A percentile compares a stretch with the other conserved stretches of the same genome.
These are phyloP conservation scores for Spilarctia lutea DNA, from an alignment of 2,888 invertebrate genomes.

Conservation along the genomic window DNA sequence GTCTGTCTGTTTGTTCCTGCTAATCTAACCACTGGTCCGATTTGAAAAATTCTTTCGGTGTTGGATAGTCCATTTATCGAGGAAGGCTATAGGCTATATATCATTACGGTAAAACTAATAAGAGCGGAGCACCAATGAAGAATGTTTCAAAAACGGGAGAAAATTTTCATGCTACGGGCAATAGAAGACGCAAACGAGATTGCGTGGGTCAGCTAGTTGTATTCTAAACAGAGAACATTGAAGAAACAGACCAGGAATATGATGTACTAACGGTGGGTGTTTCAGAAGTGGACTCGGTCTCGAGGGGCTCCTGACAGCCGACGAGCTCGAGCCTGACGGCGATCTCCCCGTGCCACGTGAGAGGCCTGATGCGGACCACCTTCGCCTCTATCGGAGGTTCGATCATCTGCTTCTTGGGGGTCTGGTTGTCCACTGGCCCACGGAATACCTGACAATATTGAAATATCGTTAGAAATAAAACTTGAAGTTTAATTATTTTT, in stretches of 20 bases:
- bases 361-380: conserved; percentile 90
- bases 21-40: no score
- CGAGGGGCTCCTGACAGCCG: conserved; percentile 86
- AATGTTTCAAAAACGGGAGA: no score
- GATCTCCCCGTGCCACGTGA: conserved; percentile 90
- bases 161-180: no score
- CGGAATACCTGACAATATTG: conserved; percentile 87
- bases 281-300: conserved; percentile 27
- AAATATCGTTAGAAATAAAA: background rate
- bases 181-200: no score
- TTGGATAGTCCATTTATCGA: no score
- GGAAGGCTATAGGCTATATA: no score
- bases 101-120: no score
- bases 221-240: background rate
- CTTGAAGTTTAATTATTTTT: no score
- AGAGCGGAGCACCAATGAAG: no score
- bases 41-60: no score
- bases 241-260: background rate
- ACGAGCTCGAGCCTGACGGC: conserved; percentile 91
- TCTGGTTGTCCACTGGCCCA: conserved; percentile 88
- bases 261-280: conserved; percentile 46
- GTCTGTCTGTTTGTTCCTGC: no score
- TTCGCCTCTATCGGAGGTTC: conserved; percentile 91
- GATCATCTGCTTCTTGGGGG: conserved; percentile 88
- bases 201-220: no score